A percentile compares a stretch with the other conserved stretches of the same genome.
These are phyloP conservation scores for Tachysurus fulvidraco DNA, from an alignment of 2,113 vertebrate species.

Conservation along the genomic window DNA sequence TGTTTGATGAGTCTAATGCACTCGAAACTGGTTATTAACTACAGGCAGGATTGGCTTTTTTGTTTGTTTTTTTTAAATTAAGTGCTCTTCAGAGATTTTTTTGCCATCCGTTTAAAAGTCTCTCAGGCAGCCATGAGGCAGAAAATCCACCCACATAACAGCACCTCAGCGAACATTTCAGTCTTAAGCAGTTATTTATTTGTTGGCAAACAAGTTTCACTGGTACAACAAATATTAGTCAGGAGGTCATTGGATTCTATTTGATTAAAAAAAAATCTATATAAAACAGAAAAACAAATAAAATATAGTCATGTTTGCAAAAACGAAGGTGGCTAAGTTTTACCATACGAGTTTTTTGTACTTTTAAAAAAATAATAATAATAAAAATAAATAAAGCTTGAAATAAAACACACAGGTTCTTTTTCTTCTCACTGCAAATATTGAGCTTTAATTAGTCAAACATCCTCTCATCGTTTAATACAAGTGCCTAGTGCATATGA, in stretches of 20 bases:
- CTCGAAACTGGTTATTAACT: conserved; percentile 12
- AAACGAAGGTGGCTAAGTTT: conserved; percentile 48
- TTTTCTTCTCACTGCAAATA: conserved; percentile 77
- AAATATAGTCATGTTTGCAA: conserved; percentile 75
- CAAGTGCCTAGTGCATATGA: conserved; percentile 72
- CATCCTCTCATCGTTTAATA: conserved; percentile 70
- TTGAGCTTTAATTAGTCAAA: conserved; percentile 73
- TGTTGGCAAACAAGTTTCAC: conserved; percentile 96
- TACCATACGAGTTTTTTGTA: conserved; percentile 61
- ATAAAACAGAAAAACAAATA: conserved; percentile 81
- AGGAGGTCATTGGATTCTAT: conserved; percentile 79
- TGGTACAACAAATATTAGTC: conserved; percentile 98
- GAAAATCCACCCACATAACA: conserved; percentile 28
- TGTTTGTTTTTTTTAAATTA: background rate
- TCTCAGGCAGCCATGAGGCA: background rate
- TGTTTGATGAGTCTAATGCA: conserved; percentile 7
- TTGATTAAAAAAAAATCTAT: conserved; percentile 72
- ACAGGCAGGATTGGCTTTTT: background rate
- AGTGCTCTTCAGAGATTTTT: background rate
- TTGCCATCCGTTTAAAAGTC: background rate
- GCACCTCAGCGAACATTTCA: conserved; percentile 69
- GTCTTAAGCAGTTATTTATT: conserved; percentile 92
- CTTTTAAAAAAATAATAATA: conserved; percentile 71
- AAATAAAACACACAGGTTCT: conserved; percentile 66
- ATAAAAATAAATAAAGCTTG: conserved; percentile 90